phyloP scores from a whole-genome alignment of 2,113 vertebrate species.

The Tretioscincus oriximinensis region DNA sequence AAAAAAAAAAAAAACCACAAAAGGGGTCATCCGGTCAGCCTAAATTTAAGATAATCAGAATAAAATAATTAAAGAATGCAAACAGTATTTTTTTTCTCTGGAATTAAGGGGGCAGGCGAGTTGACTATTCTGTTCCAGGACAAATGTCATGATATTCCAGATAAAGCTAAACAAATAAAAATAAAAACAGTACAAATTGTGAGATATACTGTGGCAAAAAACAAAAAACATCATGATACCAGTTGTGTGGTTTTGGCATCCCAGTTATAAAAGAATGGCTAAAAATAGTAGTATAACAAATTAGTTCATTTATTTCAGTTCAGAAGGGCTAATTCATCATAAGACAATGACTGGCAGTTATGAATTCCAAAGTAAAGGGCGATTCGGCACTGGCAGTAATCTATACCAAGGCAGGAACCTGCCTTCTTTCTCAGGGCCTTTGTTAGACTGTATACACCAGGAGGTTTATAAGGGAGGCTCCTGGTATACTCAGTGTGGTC shows the following conservation, averaged over 20 bases:
- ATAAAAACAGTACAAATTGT: neutral
- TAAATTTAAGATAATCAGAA: neutral
- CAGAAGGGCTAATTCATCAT: neutral
- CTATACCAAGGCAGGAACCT: too few relatives aligned
- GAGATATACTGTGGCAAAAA: neutral
- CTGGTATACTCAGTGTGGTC: too few relatives aligned
- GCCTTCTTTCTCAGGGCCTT: too few relatives aligned
- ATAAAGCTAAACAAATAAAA: neutral
- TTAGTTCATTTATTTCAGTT: neutral
- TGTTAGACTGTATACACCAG: too few relatives aligned
- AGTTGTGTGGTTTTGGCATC: neutral
- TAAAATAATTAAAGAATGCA: neutral
- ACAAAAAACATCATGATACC: neutral
- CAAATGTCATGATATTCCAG: neutral
- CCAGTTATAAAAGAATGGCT: neutral
- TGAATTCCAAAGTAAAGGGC: neutral
- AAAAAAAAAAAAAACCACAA: too few relatives aligned
- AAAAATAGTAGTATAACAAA: constrained; percentile 4
- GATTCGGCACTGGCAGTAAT: too few relatives aligned
- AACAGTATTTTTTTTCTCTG: neutral
- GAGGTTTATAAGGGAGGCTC: too few relatives aligned
- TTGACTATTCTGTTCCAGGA: neutral
- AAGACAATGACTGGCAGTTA: neutral
- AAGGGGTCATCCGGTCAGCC: too few relatives aligned
- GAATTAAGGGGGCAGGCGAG: neutral